Conservation (phyloP, 1,140 invertebrate genomes). For the Nasonia giraulti region DNA sequence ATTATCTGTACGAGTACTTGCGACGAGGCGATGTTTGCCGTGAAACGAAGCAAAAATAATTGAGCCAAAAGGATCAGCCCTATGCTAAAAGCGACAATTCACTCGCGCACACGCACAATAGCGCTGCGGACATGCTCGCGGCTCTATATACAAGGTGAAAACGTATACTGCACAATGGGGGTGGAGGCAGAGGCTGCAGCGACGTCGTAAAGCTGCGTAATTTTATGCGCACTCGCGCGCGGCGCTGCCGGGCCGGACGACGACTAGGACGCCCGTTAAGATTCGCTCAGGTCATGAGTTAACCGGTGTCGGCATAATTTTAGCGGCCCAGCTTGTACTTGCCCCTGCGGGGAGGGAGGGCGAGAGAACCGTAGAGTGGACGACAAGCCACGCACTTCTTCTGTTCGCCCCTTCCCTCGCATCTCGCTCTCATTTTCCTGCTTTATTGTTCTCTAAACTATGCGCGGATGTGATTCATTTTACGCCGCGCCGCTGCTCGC, state of each 20-base stretch:
- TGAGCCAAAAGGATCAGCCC: not conserved
- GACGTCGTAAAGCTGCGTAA: constrained; percentile 63
- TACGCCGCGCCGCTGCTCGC: constrained; percentile 30
- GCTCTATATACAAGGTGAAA: not conserved
- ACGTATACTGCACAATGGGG: not conserved
- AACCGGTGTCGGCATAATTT: constrained; percentile 54
- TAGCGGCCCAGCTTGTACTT: constrained; percentile 35
- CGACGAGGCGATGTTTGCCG: too few relatives aligned
- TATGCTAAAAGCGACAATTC: not conserved
- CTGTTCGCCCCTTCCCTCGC: constrained; percentile 7
- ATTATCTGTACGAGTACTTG: too few relatives aligned
- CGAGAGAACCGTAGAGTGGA: constrained; percentile 27
- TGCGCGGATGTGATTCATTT: constrained; percentile 49
- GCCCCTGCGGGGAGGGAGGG: not conserved
- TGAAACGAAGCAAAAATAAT: too few relatives aligned
- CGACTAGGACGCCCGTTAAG: constrained; percentile 39
- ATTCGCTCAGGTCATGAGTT: constrained; percentile 47
- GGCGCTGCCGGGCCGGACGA: not conserved
- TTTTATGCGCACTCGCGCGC: constrained; percentile 57
- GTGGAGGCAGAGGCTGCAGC: not conserved
- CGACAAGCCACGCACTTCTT: constrained; percentile 46
- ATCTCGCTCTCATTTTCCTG: constrained; percentile 25
- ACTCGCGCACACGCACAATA: constrained; percentile 16
- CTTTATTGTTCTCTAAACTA: constrained; percentile 52
- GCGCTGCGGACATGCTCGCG: not conserved